Evolutionary conservation across 2,888 invertebrate species (phyloP).

Genomic region (Platypus cylindrus): DNA sequence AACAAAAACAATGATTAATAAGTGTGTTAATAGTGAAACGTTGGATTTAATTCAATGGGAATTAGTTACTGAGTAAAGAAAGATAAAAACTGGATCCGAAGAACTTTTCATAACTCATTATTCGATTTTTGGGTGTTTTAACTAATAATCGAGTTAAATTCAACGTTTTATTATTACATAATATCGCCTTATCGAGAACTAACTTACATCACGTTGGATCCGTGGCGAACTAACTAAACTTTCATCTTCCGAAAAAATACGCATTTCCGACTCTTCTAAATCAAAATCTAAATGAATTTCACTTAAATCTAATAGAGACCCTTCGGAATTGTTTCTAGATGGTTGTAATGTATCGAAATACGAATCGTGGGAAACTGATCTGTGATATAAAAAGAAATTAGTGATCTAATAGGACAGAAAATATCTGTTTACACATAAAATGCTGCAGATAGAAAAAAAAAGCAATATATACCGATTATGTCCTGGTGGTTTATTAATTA

Average conservation of each 20-base stretch:
- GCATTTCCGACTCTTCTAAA: conserved; percentile 72
- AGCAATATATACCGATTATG: conserved; percentile 37
- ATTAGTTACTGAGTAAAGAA: no score
- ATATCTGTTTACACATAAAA: neutral
- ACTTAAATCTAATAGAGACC: conserved; percentile 54
- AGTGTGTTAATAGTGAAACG: no score
- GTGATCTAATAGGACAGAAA: neutral
- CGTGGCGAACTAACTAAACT: conserved; percentile 47
- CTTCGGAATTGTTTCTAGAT: conserved; percentile 35
- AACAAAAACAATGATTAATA: no score
- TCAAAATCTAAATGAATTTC: conserved; percentile 74
- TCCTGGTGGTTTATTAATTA: conserved; percentile 38
- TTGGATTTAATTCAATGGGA: no score
- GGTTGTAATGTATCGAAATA: conserved; percentile 75
- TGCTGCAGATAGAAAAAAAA: neutral
- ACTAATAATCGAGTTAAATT: no score
- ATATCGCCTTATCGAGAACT: neutral
- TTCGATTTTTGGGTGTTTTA: no score
- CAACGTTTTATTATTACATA: no score
- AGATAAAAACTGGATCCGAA: no score
- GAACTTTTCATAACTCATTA: no score
- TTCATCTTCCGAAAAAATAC: conserved; percentile 83
- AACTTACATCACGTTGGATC: conserved; percentile 36
- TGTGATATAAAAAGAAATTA: conserved; percentile 19
- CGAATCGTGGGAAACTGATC: conserved; percentile 84